These are phyloP conservation scores for Maniola jurtina DNA, from an alignment of 1,140 invertebrate species.

Conservation along the genomic window DNA sequence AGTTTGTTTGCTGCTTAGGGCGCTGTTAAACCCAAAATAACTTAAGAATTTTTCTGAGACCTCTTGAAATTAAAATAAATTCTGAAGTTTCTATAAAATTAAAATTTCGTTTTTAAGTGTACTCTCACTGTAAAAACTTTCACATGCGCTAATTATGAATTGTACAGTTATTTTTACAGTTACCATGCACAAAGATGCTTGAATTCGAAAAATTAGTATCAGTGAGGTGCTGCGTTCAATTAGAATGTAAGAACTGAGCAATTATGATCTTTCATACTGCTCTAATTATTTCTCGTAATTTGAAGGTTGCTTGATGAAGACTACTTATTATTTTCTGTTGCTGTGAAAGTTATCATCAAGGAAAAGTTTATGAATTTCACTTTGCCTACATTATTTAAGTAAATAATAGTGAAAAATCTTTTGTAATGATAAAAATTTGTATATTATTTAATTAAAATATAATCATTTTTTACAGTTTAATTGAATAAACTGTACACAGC, in stretches of 20 bases:
- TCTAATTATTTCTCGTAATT: slow-evolving; percentile 28
- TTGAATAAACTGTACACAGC: too few species aligned
- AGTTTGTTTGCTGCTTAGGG: too few species aligned
- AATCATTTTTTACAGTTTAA: too few species aligned
- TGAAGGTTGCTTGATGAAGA: slow-evolving; percentile 28
- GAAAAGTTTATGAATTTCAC: background rate
- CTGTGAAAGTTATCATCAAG: background rate
- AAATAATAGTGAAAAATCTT: too few species aligned
- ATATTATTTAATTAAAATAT: too few species aligned
- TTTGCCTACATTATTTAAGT: too few species aligned
- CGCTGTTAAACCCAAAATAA: too few species aligned
- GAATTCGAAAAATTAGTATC: slow-evolving; percentile 13
- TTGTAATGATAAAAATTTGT: too few species aligned
- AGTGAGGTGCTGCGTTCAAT: slow-evolving; percentile 20
- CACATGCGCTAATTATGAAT: slow-evolving; percentile 7
- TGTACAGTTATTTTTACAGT: slow-evolving; percentile 19
- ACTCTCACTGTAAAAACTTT: slow-evolving; percentile 17
- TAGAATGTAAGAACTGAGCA: slow-evolving; percentile 29
- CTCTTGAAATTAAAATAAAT: too few species aligned
- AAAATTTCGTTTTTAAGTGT: slow-evolving; percentile 77
- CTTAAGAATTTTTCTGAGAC: too few species aligned
- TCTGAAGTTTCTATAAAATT: too few species aligned
- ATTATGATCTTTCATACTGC: slow-evolving; percentile 27
- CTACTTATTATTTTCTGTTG: slow-evolving; percentile 8
- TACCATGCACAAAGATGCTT: slow-evolving; percentile 9